Base-by-base conservation (phyloP, 2,888 invertebrate genomes). In the Eupithecia centaureata region DNA sequence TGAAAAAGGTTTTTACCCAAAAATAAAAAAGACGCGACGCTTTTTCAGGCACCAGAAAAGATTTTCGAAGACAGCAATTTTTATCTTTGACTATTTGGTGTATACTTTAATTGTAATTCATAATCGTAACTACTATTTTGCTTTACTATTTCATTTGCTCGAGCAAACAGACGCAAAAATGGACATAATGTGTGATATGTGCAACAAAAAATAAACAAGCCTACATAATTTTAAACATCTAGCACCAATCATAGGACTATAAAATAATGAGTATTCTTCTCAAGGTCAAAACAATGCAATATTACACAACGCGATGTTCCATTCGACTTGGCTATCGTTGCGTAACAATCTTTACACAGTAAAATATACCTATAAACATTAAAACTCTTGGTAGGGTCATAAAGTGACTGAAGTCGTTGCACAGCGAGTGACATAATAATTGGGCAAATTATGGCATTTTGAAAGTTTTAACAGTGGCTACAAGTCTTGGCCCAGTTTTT, bases 231-330 rank as follows among this genome's bases (percentile, higher is more conserved):
- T 13, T 27, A 13, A 27, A 52, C 52, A 52, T 52, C 15, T 27
- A 52, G 52, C 52, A 52, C 52, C 27, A 52, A 52, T 52, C 52
- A 27, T 52, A 52, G 27, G 25, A 52, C 52, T 52, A 7, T 52
- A 27, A 52, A 27, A 52, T 52, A 52, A 52, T 52, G 52, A 15
- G 52, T 52, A 27, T 52, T 52, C 52, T 27, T 52, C 25, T 25
- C 27, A 52, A 52, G 52, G 52, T 52, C 52, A 27, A 52, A 27
- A 47, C 27, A 27, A 27, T 52, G 52, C 52, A 52, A 27, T 52
- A 27, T 22, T 42, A 42, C 42, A 18, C 42, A 42, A 22, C 27
- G 15, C 25, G 52, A 27, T 27, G 52, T 27, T 5, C 52, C 25
- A 52, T 52, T 56, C 52, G 25, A 27, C 27, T 52, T 27, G 5